phyloP scores from a whole-genome alignment of 2,888 invertebrate species.

The Mesochorus sp. region DNA sequence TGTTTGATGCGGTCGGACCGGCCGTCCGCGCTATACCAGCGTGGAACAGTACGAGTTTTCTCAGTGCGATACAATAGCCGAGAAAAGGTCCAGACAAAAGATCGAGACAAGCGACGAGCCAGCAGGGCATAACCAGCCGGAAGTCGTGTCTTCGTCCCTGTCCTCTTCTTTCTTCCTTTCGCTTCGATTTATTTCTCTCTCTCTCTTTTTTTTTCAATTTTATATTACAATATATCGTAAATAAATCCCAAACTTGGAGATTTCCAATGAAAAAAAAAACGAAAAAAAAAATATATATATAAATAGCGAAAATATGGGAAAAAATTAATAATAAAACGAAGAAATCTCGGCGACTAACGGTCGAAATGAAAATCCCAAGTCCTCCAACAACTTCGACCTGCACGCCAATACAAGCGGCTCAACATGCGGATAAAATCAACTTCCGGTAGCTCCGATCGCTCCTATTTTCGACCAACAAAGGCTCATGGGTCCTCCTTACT shows the following conservation, averaged over 20 bases:
- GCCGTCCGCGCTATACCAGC: conserved; percentile 72
- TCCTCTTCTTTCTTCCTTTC: not conserved
- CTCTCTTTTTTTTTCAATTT: not conserved
- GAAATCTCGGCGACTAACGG: conserved; percentile 16
- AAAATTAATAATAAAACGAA: too few relatives aligned
- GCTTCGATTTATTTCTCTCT: not conserved
- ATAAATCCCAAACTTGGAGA: not conserved
- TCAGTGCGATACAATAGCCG: conserved; percentile 75
- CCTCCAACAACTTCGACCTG: conserved; percentile 51
- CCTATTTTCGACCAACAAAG: not conserved
- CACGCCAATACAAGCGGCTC: conserved; percentile 35
- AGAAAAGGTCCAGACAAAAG: conserved; percentile 76
- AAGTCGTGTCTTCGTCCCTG: not conserved
- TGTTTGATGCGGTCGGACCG: conserved; percentile 38
- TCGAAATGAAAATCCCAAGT: conserved; percentile 55
- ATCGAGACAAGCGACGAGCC: conserved; percentile 77
- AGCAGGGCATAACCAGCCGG: conserved; percentile 74
- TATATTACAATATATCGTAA: not conserved
- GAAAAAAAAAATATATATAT: too few relatives aligned
- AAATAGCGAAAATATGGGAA: not conserved
- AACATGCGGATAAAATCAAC: conserved; percentile 34
- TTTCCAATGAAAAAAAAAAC: not conserved
- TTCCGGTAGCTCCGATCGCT: not conserved
- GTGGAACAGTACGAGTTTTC: conserved; percentile 75
- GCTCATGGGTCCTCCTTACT: not conserved